Evolutionary conservation across 2,797 vertebrate genomes (phyloP).

Genomic region (Platalea minor): DNA sequence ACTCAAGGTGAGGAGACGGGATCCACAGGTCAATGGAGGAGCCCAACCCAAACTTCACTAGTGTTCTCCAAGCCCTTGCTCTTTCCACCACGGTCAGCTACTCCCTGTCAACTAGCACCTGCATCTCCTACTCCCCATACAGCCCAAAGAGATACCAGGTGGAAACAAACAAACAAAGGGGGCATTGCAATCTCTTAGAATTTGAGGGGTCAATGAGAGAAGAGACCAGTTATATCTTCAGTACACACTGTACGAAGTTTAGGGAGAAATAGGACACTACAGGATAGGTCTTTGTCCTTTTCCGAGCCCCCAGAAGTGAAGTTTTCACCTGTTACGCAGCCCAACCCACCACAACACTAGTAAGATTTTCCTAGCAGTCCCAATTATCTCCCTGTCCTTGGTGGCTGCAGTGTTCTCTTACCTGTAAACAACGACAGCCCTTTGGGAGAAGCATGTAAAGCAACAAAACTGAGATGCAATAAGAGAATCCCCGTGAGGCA

Average conservation of each 20-base stretch:
- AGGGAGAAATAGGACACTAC: background rate
- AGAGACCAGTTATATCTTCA: background rate
- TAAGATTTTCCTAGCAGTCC: background rate
- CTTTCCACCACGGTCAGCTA: background rate
- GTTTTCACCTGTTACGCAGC: background rate
- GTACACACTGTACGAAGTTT: background rate
- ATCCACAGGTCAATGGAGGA: background rate
- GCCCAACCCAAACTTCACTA: background rate
- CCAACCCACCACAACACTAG: background rate
- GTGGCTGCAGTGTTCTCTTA: background rate
- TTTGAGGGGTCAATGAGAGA: background rate
- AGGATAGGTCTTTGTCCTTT: background rate
- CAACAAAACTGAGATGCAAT: background rate
- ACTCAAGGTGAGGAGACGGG: accelerated
- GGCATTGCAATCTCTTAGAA: background rate
- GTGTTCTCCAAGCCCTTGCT: background rate
- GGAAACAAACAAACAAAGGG: background rate
- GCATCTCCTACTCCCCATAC: background rate
- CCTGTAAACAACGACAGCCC: background rate
- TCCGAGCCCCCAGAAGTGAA: background rate
- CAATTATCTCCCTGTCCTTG: background rate
- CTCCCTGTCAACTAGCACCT: background rate
- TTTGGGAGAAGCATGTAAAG: slow-evolving; percentile 13
- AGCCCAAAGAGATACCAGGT: background rate
- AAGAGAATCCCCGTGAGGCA: background rate